A percentile compares a stretch with the other conserved stretches of the same genome.
phyloP scores from a whole-genome alignment of 2,888 invertebrate species.

The Himalopsyche japonica region DNA sequence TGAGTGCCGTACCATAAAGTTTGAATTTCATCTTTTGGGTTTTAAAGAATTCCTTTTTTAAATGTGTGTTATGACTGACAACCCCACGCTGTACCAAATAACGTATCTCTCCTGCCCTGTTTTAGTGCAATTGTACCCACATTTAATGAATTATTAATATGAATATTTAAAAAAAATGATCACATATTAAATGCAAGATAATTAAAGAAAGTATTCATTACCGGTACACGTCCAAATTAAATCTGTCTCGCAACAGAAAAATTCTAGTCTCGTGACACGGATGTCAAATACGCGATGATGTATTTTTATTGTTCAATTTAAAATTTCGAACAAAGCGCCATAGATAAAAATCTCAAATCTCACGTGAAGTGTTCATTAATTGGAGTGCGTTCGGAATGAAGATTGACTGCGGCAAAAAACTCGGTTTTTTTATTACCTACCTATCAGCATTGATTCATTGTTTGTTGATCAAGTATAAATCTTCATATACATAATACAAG shows the following conservation, averaged over 20 bases:
- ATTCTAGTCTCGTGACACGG: background rate
- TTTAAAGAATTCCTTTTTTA: no score
- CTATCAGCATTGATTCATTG: background rate
- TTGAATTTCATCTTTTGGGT: no score
- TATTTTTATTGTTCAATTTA: background rate
- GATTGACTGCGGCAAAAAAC: background rate
- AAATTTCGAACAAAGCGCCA: background rate
- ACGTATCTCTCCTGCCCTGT: no score
- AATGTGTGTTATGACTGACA: no score
- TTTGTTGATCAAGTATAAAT: background rate
- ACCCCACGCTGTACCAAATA: no score
- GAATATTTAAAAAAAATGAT: no score
- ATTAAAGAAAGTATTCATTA: no score
- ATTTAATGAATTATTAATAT: no score
- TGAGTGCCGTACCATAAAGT: no score
- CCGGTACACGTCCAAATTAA: background rate
- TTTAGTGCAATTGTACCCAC: no score
- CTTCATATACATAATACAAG: background rate
- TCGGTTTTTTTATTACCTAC: background rate
- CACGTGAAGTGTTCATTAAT: background rate
- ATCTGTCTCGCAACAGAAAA: background rate
- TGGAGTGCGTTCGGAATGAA: background rate
- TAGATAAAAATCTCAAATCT: background rate
- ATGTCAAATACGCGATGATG: background rate
- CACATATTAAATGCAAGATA: no score